Percentiles rank a stretch among this genome's conserved stretches.
Conservation (phyloP, 2,888 invertebrate species). For the Antheraea assamensis region DNA sequence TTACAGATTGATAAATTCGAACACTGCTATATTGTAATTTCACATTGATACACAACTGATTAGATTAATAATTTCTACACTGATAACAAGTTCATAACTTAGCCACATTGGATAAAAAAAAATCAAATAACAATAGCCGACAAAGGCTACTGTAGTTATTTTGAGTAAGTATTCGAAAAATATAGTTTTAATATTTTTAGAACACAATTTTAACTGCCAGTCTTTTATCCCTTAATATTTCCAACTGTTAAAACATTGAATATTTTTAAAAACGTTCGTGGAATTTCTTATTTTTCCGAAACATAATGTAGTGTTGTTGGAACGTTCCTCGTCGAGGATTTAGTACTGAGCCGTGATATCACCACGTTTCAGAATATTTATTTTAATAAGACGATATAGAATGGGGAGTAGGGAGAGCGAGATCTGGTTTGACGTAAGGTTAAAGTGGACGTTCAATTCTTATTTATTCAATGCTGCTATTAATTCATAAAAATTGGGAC, state of each 20-base stretch:
- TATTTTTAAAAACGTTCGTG: slow-evolving; percentile 37
- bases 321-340: slow-evolving; percentile 34
- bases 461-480: not conserved
- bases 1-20: too few species aligned
- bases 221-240: not conserved
- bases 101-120: too few species aligned
- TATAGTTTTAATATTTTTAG: not conserved
- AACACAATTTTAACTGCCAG: not conserved
- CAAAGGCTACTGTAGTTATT: too few species aligned
- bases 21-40: too few species aligned
- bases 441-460: slow-evolving; percentile 29
- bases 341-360: slow-evolving; percentile 46
- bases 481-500: not conserved
- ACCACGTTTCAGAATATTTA: slow-evolving; percentile 52
- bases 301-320: slow-evolving; percentile 40
- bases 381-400: slow-evolving; percentile 61
- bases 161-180: not conserved
- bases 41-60: too few species aligned
- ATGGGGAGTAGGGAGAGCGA: slow-evolving; percentile 32
- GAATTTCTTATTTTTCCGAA: slow-evolving; percentile 34
- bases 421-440: slow-evolving; percentile 35
- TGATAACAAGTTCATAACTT: too few species aligned
- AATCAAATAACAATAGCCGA: too few species aligned
- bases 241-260: not conserved
- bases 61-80: too few species aligned